A percentile compares a stretch with the other conserved stretches of the same genome.
Conservation (phyloP, 92 coral and sea anemone species). For the Bergia puertoricense region DNA sequence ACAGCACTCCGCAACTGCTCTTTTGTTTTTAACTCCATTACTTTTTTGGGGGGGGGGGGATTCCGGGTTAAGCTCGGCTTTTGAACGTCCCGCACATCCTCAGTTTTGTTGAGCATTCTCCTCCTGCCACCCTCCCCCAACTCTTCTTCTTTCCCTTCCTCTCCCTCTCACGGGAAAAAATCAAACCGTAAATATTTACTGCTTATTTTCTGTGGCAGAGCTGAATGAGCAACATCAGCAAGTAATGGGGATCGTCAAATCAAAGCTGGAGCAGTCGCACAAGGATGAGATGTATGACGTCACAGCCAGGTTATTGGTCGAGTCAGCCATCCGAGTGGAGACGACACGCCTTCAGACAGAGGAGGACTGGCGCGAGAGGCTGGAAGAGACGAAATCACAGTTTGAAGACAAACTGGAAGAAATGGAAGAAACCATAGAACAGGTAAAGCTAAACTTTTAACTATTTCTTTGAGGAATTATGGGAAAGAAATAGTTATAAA, state of each 20-base stretch:
- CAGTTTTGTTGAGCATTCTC: no score
- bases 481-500: no score
- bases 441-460: constrained; percentile 32
- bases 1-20: no score
- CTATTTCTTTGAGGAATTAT: not conserved
- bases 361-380: constrained; percentile 75
- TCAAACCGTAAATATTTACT: not conserved
- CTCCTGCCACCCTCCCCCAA: no score
- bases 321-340: constrained; percentile 90
- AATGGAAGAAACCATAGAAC: constrained; percentile 53
- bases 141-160: no score
- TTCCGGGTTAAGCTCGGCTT: no score
- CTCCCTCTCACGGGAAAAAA: not conserved
- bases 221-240: constrained; percentile 82
- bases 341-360: constrained; percentile 86
- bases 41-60: no score
- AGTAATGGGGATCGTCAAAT: constrained; percentile 79
- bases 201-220: constrained; percentile 49
- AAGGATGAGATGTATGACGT: constrained; percentile 85
- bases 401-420: constrained; percentile 56
- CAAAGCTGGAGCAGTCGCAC: constrained; percentile 83
- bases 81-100: no score
- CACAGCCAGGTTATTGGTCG: constrained; percentile 86
- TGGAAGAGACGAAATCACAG: constrained; percentile 59
- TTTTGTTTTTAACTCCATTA: no score